Conservation (phyloP, 1,140 invertebrate genomes). For the Neomicropteryx cornuta region DNA sequence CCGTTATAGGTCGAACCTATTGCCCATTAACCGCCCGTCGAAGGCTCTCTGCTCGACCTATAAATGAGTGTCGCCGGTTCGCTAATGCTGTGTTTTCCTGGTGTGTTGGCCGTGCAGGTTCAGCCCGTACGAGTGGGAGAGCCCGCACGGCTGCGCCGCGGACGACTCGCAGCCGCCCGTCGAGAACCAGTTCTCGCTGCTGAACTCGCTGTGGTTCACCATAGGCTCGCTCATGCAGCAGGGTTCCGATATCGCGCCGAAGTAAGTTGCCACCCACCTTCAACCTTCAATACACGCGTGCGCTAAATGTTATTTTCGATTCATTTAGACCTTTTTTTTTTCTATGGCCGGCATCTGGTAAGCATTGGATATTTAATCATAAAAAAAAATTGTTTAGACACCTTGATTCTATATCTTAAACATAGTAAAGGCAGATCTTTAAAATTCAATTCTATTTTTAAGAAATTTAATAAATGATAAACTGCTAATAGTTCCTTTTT, state of each 20-base stretch:
- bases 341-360: neutral
- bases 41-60: no score
- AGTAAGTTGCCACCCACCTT: slow-evolving; percentile 51
- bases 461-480: no score
- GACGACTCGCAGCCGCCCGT: slow-evolving; percentile 64
- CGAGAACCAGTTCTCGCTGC: slow-evolving; percentile 80
- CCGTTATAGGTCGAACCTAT: no score
- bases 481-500: no score
- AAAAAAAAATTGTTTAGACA: no score
- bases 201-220: slow-evolving; percentile 83
- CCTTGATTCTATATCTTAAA: no score
- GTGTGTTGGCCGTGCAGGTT: slow-evolving; percentile 49
- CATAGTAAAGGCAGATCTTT: no score
- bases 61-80: slow-evolving; percentile 2
- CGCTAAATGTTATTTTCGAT: neutral
- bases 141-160: slow-evolving; percentile 69
- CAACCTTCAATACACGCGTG: slow-evolving; percentile 20
- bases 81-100: slow-evolving; percentile 3
- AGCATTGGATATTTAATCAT: slow-evolving; percentile 2
- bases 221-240: slow-evolving; percentile 85
- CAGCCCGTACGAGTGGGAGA: slow-evolving; percentile 86
- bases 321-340: no score
- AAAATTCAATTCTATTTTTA: no score
- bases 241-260: slow-evolving; percentile 80
- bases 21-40: no score